A percentile compares a stretch with the other conserved stretches of the same genome.
Conservation (phyloP, 2,888 invertebrate genomes). For the Julus scanicus region DNA sequence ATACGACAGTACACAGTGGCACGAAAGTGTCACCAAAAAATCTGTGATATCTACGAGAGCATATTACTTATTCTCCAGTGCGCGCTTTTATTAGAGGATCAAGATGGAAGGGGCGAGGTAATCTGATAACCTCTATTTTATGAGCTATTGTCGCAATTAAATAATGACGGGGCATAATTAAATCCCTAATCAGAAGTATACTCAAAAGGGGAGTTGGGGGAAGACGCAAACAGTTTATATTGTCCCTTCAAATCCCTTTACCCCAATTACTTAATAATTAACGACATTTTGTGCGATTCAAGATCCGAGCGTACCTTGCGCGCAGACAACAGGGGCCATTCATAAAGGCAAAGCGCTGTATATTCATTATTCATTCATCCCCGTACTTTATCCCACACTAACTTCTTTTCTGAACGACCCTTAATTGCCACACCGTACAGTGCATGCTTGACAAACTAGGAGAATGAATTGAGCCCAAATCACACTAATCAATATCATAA, state of each 20-base stretch:
- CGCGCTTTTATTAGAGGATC: slow-evolving; percentile 27
- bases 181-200: slow-evolving; percentile 47
- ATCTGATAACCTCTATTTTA: slow-evolving; percentile 22
- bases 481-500: slow-evolving; percentile 33
- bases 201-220: neutral
- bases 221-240: neutral
- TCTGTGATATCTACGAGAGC: neutral
- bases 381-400: neutral
- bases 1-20: neutral
- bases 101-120: slow-evolving; percentile 12
- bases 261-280: slow-evolving; percentile 48
- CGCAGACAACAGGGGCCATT: neutral
- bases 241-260: neutral
- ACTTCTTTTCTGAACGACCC: neutral
- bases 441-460: slow-evolving; percentile 10
- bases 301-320: neutral
- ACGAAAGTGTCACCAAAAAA: neutral
- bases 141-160: slow-evolving; percentile 46
- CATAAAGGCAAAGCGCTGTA: neutral
- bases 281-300: neutral
- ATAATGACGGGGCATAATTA: slow-evolving; percentile 49
- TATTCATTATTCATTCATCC: neutral
- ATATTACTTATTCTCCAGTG: slow-evolving; percentile 7
- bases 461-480: slow-evolving; percentile 33
- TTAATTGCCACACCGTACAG: slow-evolving; percentile 18